Percentiles rank a stretch among this genome's conserved stretches.
Evolutionary conservation across 2,113 vertebrate species (phyloP).

Genomic region (Pao palembangensis): DNA sequence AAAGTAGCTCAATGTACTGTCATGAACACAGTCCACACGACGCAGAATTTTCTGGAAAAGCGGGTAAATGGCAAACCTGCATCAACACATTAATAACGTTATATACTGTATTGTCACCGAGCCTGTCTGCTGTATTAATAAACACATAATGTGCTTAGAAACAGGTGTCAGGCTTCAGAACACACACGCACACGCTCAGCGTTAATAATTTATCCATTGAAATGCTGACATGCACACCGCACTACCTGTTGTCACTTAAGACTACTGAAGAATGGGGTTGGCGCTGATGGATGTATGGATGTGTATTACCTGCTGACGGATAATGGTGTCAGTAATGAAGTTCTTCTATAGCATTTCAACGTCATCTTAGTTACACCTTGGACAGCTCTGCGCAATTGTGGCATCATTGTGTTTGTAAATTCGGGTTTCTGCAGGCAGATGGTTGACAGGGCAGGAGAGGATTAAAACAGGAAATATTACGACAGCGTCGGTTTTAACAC

Average conservation of each 20-base stretch:
- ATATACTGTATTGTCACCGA: conserved; percentile 4
- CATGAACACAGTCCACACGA: too few species aligned
- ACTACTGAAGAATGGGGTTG: conserved; percentile 17
- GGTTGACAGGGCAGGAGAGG: not conserved
- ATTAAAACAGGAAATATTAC: not conserved
- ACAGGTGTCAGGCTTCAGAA: conserved; percentile 70
- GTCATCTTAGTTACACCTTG: too few species aligned
- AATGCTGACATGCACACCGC: conserved; percentile 62
- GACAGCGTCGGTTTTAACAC: too few species aligned
- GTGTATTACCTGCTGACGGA: not conserved
- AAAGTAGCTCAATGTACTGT: too few species aligned
- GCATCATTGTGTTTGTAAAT: too few species aligned
- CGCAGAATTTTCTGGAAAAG: too few species aligned
- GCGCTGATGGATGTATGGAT: conserved; percentile 5
- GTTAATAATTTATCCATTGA: conserved; percentile 68
- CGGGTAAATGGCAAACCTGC: not conserved
- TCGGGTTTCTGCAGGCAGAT: too few species aligned
- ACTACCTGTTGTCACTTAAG: conserved; percentile 44
- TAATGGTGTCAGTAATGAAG: not conserved
- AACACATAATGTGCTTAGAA: conserved; percentile 60
- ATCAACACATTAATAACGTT: not conserved
- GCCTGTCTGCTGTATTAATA: conserved; percentile 46
- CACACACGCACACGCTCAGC: conserved; percentile 13
- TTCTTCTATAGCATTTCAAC: not conserved
- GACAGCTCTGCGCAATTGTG: too few species aligned